phyloP scores from a whole-genome alignment of 1,140 invertebrate genomes.

The Nebria ingens region DNA sequence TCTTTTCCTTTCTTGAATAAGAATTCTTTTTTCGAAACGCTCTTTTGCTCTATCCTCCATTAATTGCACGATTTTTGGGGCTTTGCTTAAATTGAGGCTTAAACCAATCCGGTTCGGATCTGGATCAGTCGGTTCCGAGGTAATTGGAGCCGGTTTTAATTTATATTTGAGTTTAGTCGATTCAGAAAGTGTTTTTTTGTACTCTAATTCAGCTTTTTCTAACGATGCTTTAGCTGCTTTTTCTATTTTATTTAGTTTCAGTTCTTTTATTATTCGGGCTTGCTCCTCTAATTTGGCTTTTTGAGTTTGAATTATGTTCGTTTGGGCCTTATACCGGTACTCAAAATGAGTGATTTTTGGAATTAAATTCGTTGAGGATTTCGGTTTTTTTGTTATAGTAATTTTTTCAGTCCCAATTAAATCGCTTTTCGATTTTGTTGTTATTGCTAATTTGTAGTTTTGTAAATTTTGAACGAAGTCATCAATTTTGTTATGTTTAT shows the following conservation, averaged over 20 bases:
- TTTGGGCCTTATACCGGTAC: conserved; percentile 47
- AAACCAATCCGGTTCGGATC: conserved; percentile 30
- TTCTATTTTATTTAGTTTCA: conserved; percentile 49
- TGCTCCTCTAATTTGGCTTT: conserved; percentile 50
- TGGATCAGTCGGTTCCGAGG: conserved; percentile 37
- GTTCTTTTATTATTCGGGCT: conserved; percentile 48
- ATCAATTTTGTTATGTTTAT: conserved; percentile 14
- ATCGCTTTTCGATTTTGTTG: neutral
- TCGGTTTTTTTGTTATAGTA: conserved; percentile 1
- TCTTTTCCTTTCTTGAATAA: conserved; percentile 45
- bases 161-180: conserved; percentile 39
- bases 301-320: conserved; percentile 50
- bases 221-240: conserved; percentile 44
- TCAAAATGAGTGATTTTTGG: conserved; percentile 11
- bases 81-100: conserved; percentile 25
- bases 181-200: conserved; percentile 44
- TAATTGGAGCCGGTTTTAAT: conserved; percentile 36
- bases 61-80: conserved; percentile 50
- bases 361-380: neutral
- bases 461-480: conserved; percentile 16
- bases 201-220: conserved; percentile 42
- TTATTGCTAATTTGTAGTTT: neutral
- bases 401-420: conserved; percentile 4
- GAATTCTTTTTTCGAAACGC: conserved; percentile 45
- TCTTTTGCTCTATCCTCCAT: conserved; percentile 51